phyloP scores from a whole-genome alignment of 2,113 vertebrate species.

The Trematomus loennbergii region DNA sequence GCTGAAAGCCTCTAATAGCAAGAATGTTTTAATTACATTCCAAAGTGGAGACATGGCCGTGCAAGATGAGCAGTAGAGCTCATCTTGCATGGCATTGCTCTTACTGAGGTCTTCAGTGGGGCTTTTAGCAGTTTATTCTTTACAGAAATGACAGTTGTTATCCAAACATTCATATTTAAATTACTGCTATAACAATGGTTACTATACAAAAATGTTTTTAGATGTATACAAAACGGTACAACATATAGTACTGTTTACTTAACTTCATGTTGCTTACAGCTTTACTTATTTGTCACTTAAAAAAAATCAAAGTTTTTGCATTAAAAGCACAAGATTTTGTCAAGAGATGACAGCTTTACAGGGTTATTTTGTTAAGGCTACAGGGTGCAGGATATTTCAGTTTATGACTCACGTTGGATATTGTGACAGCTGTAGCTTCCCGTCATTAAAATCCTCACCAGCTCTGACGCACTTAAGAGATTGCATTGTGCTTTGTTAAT shows the following conservation, averaged over 20 bases:
- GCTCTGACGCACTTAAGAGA: slow-evolving; percentile 32
- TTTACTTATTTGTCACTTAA: too few species aligned
- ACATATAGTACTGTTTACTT: too few species aligned
- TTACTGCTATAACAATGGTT: not conserved
- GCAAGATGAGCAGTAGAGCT: slow-evolving; percentile 19
- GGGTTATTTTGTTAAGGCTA: not conserved
- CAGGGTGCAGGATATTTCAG: not conserved
- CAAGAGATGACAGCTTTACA: not conserved
- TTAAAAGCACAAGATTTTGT: too few species aligned
- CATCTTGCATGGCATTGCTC: slow-evolving; percentile 38
- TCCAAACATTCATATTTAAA: not conserved
- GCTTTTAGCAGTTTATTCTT: not conserved
- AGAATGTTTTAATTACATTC: slow-evolving; percentile 75
- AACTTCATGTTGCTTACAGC: too few species aligned
- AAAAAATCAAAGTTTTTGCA: too few species aligned
- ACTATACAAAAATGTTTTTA: not conserved
- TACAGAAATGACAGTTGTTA: not conserved
- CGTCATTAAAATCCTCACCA: not conserved
- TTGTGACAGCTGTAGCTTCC: slow-evolving; percentile 43
- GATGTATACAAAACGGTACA: too few species aligned
- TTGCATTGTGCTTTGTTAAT: slow-evolving; percentile 25
- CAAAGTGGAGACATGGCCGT: slow-evolving; percentile 34
- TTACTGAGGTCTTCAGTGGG: not conserved
- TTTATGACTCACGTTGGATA: slow-evolving; percentile 12
- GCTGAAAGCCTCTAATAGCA: slow-evolving; percentile 44